Evolutionary conservation across 2,888 invertebrate genomes (phyloP).

Genomic region (Auanema freiburgensis): DNA sequence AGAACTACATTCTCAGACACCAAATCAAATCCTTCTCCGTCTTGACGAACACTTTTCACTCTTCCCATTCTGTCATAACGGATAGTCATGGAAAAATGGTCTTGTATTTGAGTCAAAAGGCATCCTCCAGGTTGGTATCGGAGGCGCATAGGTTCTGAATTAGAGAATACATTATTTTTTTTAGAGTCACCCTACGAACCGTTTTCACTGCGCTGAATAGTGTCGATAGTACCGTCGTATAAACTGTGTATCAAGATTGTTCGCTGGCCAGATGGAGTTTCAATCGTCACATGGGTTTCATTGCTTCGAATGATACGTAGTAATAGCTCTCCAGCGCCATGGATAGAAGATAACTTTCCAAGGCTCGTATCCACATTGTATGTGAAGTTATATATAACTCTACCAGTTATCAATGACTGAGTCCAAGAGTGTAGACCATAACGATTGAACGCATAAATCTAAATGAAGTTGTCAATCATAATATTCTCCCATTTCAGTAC

Average conservation of each 20-base stretch:
- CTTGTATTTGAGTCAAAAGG: constrained; percentile 26
- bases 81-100: constrained; percentile 23
- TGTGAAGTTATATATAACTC: constrained; percentile 86
- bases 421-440: constrained; percentile 88
- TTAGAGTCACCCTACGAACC: not conserved
- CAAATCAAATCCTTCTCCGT: constrained; percentile 24
- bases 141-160: constrained; percentile 27
- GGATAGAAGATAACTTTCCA: constrained; percentile 88
- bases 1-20: constrained; percentile 4
- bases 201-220: constrained; percentile 18
- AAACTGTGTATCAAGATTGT: constrained; percentile 25
- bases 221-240: constrained; percentile 32
- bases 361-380: constrained; percentile 88
- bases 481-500: not conserved
- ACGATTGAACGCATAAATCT: constrained; percentile 66
- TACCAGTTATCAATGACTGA: constrained; percentile 80
- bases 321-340: constrained; percentile 85
- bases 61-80: constrained; percentile 34
- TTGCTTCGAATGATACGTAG: constrained; percentile 67
- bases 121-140: constrained; percentile 30
- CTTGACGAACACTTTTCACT: constrained; percentile 21
- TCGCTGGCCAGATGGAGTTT: constrained; percentile 28
- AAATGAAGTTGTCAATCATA: not conserved
- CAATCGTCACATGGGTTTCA: constrained; percentile 26
- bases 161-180: not conserved